Conservation (phyloP, 2,888 invertebrate species). For the Dasysyrphus albostriatus region DNA sequence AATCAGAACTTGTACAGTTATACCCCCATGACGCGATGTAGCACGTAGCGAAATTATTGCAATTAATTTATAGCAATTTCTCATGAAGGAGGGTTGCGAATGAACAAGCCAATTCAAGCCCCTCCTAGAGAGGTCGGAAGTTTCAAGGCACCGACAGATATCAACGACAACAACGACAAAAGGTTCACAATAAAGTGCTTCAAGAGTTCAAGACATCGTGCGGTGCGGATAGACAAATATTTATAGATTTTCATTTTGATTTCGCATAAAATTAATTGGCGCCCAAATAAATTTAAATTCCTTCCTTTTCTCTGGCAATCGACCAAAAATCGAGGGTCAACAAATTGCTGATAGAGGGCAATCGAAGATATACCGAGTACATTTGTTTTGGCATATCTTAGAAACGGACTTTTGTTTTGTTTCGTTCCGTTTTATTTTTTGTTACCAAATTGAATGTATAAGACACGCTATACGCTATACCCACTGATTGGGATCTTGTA, state of each 20-base stretch:
- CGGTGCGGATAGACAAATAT: conserved; percentile 51
- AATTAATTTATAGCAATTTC: conserved; percentile 83
- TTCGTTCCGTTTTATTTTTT: not conserved
- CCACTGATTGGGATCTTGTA: conserved; percentile 63
- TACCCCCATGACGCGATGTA: conserved; percentile 47
- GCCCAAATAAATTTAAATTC: conserved; percentile 71
- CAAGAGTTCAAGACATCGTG: conserved; percentile 47
- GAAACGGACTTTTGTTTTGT: conserved; percentile 32
- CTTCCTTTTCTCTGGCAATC: conserved; percentile 59
- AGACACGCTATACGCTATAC: conserved; percentile 62
- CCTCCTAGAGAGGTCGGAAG: conserved; percentile 39
- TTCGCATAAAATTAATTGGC: conserved; percentile 71
- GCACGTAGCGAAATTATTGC: conserved; percentile 72
- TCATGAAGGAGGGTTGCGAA: conserved; percentile 78
- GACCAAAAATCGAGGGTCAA: conserved; percentile 71
- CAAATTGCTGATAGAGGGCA: conserved; percentile 73
- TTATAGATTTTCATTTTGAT: conserved; percentile 72
- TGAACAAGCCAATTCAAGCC: conserved; percentile 22
- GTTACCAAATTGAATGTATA: conserved; percentile 45
- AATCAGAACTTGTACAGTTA: conserved; percentile 57
- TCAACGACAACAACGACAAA: conserved; percentile 41
- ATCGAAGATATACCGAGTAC: conserved; percentile 59
- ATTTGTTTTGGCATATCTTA: conserved; percentile 66
- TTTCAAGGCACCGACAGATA: conserved; percentile 55
- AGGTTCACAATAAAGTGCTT: conserved; percentile 62